Conservation (phyloP, 2,113 vertebrate genomes). For the Beaufortia kweichowensis region DNA sequence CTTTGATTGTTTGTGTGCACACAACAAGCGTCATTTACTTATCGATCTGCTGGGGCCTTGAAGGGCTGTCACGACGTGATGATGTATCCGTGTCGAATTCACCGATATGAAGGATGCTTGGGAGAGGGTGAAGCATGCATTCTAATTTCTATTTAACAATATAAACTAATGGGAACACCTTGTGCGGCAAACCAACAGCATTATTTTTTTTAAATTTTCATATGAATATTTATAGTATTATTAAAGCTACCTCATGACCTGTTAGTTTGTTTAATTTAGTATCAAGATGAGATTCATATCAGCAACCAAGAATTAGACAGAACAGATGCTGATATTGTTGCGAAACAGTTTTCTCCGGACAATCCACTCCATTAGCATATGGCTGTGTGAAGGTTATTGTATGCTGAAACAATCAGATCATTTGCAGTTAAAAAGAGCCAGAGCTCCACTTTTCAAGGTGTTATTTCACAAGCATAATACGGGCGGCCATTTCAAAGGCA, state of each 20-base stretch:
- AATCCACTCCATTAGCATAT: conserved; percentile 33
- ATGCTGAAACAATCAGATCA: conserved; percentile 41
- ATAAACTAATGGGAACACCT: background rate
- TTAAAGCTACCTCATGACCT: background rate
- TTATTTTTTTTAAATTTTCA: background rate
- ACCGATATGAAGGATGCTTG: conserved; percentile 19
- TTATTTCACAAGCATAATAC: conserved; percentile 42
- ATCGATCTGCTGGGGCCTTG: conserved; percentile 12
- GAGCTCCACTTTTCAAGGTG: conserved; percentile 29
- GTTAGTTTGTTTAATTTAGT: background rate
- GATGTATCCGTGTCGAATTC: background rate
- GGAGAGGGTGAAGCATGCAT: background rate
- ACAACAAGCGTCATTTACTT: conserved; percentile 16
- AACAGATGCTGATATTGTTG: conserved; percentile 17
- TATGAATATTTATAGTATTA: background rate
- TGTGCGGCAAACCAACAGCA: background rate
- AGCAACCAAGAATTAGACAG: background rate
- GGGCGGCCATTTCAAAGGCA: conserved; percentile 52
- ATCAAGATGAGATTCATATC: background rate
- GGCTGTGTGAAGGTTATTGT: conserved; percentile 38
- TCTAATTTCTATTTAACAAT: background rate
- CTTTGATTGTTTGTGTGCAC: conserved; percentile 34
- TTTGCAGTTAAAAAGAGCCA: conserved; percentile 46
- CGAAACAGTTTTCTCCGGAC: conserved; percentile 7
- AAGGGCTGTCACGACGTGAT: background rate